These are phyloP conservation scores for Paraplagusia blochii DNA, from an alignment of 2,113 vertebrate species.

Conservation along the genomic window DNA sequence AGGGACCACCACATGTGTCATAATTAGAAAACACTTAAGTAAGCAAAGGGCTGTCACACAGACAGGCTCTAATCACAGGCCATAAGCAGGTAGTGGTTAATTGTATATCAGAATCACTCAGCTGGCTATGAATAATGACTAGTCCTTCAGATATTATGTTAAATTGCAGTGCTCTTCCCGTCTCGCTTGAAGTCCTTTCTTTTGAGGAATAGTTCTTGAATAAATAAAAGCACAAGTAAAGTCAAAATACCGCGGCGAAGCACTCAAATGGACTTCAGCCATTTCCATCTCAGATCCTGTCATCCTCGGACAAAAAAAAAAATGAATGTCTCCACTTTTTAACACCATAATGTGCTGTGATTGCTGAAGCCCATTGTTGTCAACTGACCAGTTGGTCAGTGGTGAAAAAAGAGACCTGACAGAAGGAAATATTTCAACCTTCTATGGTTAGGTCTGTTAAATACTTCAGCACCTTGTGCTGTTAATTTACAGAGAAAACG, in stretches of 20 bases:
- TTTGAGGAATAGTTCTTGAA: constrained; percentile 66
- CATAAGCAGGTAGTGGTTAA: constrained; percentile 81
- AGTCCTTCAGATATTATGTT: constrained; percentile 66
- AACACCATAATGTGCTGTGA: constrained; percentile 2
- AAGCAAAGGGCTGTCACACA: constrained; percentile 76
- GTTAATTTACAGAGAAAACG: neutral
- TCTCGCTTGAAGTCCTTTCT: constrained; percentile 49
- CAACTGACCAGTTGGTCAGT: neutral
- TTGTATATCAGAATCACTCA: constrained; percentile 81
- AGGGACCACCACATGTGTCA: constrained; percentile 89
- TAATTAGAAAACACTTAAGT: constrained; percentile 99
- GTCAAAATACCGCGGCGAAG: constrained; percentile 57
- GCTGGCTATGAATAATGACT: constrained; percentile 77
- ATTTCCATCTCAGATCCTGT: constrained; percentile 53
- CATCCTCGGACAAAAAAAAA: constrained; percentile 27
- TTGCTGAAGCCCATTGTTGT: constrained; percentile 14
- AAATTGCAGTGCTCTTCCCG: constrained; percentile 71
- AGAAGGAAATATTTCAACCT: constrained; percentile 12
- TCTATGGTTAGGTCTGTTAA: constrained; percentile 14
- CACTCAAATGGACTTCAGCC: constrained; percentile 60
- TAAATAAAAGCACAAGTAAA: constrained; percentile 63
- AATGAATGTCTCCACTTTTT: neutral
- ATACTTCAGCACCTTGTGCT: constrained; percentile 21
- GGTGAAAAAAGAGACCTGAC: neutral
- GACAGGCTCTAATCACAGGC: constrained; percentile 76